phyloP scores from a whole-genome alignment of 2,113 vertebrate genomes.

The Pedetes capensis region DNA sequence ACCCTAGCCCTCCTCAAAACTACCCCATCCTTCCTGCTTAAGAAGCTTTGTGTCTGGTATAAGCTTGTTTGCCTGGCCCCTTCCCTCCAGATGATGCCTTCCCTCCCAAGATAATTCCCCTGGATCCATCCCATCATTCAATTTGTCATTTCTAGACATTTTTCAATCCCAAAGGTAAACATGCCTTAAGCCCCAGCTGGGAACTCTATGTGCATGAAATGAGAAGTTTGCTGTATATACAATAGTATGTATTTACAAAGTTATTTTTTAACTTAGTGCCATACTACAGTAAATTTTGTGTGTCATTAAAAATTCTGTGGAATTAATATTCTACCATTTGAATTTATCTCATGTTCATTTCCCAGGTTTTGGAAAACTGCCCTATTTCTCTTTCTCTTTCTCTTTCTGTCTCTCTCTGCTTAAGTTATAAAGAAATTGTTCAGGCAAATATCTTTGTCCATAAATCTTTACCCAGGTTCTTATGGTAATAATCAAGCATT shows the following conservation, averaged over 20 bases:
- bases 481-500: conserved; percentile 13
- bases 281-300: background rate
- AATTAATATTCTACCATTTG: background rate
- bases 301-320: conserved; percentile 18
- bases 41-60: background rate
- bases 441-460: background rate
- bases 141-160: background rate
- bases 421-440: background rate
- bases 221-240: background rate
- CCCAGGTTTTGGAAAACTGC: background rate
- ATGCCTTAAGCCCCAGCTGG: background rate
- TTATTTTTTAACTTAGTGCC: background rate
- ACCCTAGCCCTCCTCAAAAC: background rate
- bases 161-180: background rate
- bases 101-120: background rate
- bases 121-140: background rate
- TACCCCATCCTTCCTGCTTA: background rate
- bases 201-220: background rate
- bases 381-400: background rate
- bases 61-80: background rate
- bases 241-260: background rate
- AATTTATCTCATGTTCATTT: background rate
- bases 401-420: background rate
- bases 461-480: conserved; percentile 11
- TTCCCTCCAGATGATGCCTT: background rate